These are phyloP conservation scores for Volucella inflata DNA, from an alignment of 2,888 invertebrate genomes.

Conservation along the genomic window DNA sequence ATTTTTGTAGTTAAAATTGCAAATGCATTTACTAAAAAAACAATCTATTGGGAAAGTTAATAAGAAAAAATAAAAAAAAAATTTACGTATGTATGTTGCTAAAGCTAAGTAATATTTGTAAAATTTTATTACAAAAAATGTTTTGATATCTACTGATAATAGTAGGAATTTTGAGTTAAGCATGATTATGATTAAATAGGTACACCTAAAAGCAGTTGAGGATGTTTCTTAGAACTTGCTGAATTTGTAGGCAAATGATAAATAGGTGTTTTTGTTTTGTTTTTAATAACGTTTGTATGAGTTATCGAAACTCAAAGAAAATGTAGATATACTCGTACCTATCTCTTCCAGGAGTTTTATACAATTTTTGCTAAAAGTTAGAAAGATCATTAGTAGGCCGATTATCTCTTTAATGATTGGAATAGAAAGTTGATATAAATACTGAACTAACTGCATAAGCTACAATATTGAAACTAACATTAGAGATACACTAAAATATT, in stretches of 20 bases:
- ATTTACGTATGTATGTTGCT: constrained; percentile 1
- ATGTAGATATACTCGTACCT: too few relatives aligned
- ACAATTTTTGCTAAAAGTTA: neutral
- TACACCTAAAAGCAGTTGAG: too few relatives aligned
- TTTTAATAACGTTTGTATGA: too few relatives aligned
- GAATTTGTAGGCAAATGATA: too few relatives aligned
- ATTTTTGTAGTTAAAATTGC: constrained; percentile 7
- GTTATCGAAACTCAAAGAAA: too few relatives aligned
- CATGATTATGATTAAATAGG: neutral
- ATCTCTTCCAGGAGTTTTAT: neutral
- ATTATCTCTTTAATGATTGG: too few relatives aligned
- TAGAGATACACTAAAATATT: too few relatives aligned
- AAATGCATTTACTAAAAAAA: constrained; percentile 19
- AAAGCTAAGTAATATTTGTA: constrained; percentile 21
- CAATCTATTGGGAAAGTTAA: neutral
- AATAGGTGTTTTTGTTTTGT: too few relatives aligned
- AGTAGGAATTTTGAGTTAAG: neutral
- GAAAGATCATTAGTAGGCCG: neutral
- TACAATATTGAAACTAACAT: too few relatives aligned
- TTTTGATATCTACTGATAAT: neutral
- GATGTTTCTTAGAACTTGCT: too few relatives aligned
- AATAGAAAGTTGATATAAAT: too few relatives aligned
- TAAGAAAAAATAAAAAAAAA: neutral
- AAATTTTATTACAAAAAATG: neutral
- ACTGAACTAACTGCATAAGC: too few relatives aligned